phyloP scores from a whole-genome alignment of 2,113 vertebrate species.

The Stegostoma tigrinum region DNA sequence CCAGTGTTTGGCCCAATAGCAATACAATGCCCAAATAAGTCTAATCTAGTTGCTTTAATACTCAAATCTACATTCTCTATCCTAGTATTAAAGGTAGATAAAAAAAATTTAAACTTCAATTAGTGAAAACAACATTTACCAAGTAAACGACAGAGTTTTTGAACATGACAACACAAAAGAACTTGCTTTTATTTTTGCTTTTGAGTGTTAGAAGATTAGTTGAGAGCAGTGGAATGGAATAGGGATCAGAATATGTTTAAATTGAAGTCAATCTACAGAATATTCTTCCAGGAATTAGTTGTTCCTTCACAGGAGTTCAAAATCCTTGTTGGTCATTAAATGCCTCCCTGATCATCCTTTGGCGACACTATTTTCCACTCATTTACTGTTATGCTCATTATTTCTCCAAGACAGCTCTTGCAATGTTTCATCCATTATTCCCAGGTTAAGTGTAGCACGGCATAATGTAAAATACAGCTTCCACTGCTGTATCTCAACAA shows the following conservation, averaged over 20 bases:
- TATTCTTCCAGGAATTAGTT: not conserved
- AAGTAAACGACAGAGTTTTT: not conserved
- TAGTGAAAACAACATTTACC: not conserved
- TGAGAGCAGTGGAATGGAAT: not conserved
- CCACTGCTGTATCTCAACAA: not conserved
- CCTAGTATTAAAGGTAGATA: not conserved
- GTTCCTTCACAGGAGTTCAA: not conserved
- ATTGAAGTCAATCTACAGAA: not conserved
- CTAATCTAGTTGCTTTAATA: not conserved
- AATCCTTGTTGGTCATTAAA: not conserved
- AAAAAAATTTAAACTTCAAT: not conserved
- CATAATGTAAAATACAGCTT: not conserved
- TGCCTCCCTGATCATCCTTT: not conserved
- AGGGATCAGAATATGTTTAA: not conserved
- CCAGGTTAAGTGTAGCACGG: not conserved
- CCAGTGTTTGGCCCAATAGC: not conserved
- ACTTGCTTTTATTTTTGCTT: not conserved
- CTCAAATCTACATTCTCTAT: not conserved
- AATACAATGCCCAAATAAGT: constrained; percentile 1
- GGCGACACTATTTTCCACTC: not conserved
- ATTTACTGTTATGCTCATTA: not conserved
- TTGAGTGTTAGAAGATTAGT: not conserved
- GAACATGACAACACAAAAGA: not conserved
- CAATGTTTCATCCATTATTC: not conserved
- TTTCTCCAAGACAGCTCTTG: not conserved